A percentile compares a stretch with the other conserved stretches of the same genome.
Evolutionary conservation across 1,140 invertebrate genomes (phyloP).

Genomic region (Planococcus citri): DNA sequence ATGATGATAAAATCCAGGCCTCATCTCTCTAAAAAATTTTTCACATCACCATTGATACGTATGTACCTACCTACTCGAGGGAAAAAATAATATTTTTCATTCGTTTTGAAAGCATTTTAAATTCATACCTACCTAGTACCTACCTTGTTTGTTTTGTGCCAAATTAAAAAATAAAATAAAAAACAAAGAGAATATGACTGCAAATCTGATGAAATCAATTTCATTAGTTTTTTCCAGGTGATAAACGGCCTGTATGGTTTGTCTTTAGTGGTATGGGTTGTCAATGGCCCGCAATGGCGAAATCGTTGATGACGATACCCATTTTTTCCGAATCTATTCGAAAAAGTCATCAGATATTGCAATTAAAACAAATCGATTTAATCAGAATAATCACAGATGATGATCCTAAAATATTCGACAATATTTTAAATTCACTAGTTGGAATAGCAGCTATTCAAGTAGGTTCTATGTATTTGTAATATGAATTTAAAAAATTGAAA

Average conservation of each 20-base stretch:
- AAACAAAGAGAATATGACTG: too few species aligned
- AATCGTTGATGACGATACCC: slow-evolving; percentile 40
- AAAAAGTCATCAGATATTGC: slow-evolving; percentile 41
- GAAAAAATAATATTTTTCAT: too few species aligned
- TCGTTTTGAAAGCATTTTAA: too few species aligned
- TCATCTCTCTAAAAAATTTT: too few species aligned
- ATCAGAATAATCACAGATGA: slow-evolving; percentile 45
- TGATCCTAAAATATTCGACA: slow-evolving; percentile 43
- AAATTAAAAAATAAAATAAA: too few species aligned
- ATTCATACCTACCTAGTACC: too few species aligned
- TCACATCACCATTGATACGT: too few species aligned
- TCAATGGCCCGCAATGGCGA: slow-evolving; percentile 49
- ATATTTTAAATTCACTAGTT: slow-evolving; percentile 52
- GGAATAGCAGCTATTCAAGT: slow-evolving; percentile 69
- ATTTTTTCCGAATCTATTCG: slow-evolving; percentile 45
- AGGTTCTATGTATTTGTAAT: slow-evolving; percentile 17
- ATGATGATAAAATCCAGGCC: too few species aligned
- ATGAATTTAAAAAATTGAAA: too few species aligned
- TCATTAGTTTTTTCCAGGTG: slow-evolving; percentile 48
- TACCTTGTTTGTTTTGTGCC: too few species aligned
- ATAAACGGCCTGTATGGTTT: slow-evolving; percentile 42
- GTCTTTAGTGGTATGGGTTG: slow-evolving; percentile 54
- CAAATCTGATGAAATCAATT: too few species aligned
- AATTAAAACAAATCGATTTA: slow-evolving; percentile 45
- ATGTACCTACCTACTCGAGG: too few species aligned